phyloP scores from a whole-genome alignment of 2,888 invertebrate species.

The Dicyrtoma fusca region DNA sequence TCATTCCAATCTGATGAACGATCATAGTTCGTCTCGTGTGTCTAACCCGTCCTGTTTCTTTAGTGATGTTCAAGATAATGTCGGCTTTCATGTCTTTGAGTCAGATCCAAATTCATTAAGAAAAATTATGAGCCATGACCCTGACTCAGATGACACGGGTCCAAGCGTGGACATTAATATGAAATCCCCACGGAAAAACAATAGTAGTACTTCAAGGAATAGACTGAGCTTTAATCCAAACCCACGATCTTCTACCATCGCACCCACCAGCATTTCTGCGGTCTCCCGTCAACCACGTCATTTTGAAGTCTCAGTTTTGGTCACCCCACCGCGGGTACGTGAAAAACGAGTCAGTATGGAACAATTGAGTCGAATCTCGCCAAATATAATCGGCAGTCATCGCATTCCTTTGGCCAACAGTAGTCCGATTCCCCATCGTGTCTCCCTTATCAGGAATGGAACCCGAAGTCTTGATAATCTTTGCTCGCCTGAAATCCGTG shows the following conservation, averaged over 20 bases:
- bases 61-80: slow-evolving; percentile 15
- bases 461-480: slow-evolving; percentile 56
- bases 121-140: slow-evolving; percentile 38
- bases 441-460: slow-evolving; percentile 43
- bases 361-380: slow-evolving; percentile 45
- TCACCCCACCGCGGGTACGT: slow-evolving; percentile 48
- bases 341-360: slow-evolving; percentile 52
- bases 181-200: slow-evolving; percentile 16
- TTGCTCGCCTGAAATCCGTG: slow-evolving; percentile 50
- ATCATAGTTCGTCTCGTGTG: slow-evolving; percentile 25
- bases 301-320: slow-evolving; percentile 54
- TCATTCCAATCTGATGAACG: slow-evolving; percentile 15
- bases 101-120: slow-evolving; percentile 43
- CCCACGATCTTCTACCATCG: background rate
- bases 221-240: slow-evolving; percentile 22
- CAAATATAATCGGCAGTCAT: slow-evolving; percentile 19
- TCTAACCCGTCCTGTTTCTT: slow-evolving; percentile 40
- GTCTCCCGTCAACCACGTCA: slow-evolving; percentile 40
- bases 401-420: slow-evolving; percentile 22
- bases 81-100: slow-evolving; percentile 33
- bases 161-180: slow-evolving; percentile 5
- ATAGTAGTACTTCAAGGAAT: slow-evolving; percentile 1
- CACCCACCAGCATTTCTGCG: background rate
- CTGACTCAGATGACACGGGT: slow-evolving; percentile 21
- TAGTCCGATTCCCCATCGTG: slow-evolving; percentile 30